Conservation (phyloP, 2,797 vertebrate species). For the Gymnothorax javanicus region DNA sequence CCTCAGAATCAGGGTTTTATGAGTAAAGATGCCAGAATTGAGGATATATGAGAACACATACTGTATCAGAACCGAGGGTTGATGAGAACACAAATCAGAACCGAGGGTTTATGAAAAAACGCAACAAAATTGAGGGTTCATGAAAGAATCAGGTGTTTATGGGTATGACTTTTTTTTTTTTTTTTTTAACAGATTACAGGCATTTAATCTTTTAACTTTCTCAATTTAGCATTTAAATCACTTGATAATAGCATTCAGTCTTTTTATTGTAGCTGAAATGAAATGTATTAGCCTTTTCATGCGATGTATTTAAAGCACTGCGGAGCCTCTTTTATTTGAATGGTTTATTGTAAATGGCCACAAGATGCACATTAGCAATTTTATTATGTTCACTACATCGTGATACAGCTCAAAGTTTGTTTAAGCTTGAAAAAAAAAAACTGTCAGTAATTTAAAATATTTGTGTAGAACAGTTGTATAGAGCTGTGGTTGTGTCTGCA, state of each 20-base stretch:
- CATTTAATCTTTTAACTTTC: not conserved
- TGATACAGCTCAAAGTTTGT: not conserved
- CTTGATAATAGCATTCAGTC: not conserved
- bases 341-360: not conserved
- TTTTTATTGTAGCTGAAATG: not conserved
- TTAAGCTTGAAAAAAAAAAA: not conserved
- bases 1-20: no score
- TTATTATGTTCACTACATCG: not conserved
- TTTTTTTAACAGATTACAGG: no score
- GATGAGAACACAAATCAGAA: not conserved
- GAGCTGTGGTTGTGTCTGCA: not conserved
- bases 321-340: not conserved
- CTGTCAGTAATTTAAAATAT: not conserved
- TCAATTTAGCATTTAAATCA: not conserved
- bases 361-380: not conserved
- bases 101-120: not conserved
- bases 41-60: not conserved
- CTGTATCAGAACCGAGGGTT: not conserved
- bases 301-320: not conserved
- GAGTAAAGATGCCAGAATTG: not conserved
- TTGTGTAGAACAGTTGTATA: not conserved
- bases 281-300: not conserved
- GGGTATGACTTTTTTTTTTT: not conserved
- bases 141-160: not conserved
- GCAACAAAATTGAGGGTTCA: not conserved